Evolutionary conservation across 2,888 invertebrate species (phyloP).

Genomic region (Megaustenia siamemsis): DNA sequence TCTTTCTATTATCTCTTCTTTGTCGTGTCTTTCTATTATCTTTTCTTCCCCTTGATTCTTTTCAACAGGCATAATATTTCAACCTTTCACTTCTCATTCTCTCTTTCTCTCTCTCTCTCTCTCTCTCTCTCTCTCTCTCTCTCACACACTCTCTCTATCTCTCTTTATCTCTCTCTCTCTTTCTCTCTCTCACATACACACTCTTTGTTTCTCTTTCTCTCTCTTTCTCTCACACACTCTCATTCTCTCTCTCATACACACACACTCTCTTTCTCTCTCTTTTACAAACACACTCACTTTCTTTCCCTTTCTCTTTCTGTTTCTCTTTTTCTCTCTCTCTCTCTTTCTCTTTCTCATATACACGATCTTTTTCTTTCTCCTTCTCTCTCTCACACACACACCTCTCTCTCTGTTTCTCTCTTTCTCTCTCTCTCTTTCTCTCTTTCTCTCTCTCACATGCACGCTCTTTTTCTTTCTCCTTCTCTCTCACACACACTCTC

Average conservation of each 20-base stretch:
- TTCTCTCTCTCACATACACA: background rate
- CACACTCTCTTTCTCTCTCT: background rate
- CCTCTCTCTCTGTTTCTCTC: slow-evolving; percentile 42
- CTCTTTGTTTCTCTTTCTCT: slow-evolving; percentile 6
- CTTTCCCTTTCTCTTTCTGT: background rate
- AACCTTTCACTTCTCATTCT: no score
- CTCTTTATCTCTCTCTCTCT: no score
- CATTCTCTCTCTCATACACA: background rate
- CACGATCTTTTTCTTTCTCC: slow-evolving; percentile 6
- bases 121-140: background rate
- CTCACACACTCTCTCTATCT: background rate
- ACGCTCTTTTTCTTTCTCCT: background rate
- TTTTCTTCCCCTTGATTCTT: no score
- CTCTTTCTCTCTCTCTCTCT: slow-evolving; percentile 3
- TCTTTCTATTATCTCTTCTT: no score
- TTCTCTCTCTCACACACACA: background rate
- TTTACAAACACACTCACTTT: slow-evolving; percentile 12
- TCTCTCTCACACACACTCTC: background rate
- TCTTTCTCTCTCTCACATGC: slow-evolving; percentile 2
- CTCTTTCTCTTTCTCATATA: slow-evolving; percentile 3
- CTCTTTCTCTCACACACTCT: background rate
- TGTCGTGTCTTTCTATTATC: no score
- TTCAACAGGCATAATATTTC: no score
- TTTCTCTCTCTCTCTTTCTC: slow-evolving; percentile 21
- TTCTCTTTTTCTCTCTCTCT: slow-evolving; percentile 24